A percentile compares a stretch with the other conserved stretches of the same genome.
phyloP scores from a whole-genome alignment of 2,888 invertebrate species.

The Nemoura dubitans region DNA sequence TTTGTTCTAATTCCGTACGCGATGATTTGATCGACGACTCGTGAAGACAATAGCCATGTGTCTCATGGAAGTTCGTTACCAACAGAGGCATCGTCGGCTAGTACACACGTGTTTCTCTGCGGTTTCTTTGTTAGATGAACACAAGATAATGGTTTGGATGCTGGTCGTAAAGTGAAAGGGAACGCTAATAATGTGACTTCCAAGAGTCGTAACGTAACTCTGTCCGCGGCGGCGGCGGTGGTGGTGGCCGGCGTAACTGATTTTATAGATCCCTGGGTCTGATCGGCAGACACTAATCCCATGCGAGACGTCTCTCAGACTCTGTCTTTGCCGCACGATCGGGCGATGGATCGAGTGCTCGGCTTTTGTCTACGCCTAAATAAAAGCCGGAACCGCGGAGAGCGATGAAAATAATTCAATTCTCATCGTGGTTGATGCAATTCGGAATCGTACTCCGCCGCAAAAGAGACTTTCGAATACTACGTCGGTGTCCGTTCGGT shows the following conservation, averaged over 20 bases:
- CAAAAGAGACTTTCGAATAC: not conserved
- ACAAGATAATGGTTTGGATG: not conserved
- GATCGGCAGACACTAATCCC: not conserved
- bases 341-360: not conserved
- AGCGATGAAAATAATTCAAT: not conserved
- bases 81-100: not conserved
- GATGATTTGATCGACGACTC: not conserved
- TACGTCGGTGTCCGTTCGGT: not conserved
- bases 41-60: not conserved
- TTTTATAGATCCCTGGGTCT: not conserved
- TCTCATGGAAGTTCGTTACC: not conserved
- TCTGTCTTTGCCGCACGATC: not conserved
- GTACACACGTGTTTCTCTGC: not conserved
- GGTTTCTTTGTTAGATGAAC: not conserved
- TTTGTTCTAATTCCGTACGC: not conserved
- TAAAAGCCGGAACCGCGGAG: not conserved
- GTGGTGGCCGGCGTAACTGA: not conserved
- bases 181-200: not conserved
- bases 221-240: not conserved
- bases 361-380: not conserved
- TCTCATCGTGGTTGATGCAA: not conserved
- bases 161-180: not conserved
- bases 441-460: not conserved
- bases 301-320: not conserved
- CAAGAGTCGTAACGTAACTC: not conserved